Evolutionary conservation across 2,113 vertebrate species (phyloP).

Genomic region (Dinomys branickii): DNA sequence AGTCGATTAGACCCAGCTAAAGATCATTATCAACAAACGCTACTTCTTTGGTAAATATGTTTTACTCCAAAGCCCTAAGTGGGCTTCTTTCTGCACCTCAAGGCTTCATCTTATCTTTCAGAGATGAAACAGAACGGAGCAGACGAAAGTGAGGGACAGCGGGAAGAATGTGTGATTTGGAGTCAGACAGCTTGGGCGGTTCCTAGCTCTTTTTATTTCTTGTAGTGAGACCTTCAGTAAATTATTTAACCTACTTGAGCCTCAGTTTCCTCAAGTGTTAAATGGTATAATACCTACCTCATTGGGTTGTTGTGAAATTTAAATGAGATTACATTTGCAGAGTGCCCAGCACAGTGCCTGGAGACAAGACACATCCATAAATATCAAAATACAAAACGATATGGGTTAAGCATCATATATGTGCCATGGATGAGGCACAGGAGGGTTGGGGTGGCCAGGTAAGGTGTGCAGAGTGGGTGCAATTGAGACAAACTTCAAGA

Average conservation of each 20-base stretch:
- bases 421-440: background rate
- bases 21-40: background rate
- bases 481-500: background rate
- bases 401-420: background rate
- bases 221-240: background rate
- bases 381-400: background rate
- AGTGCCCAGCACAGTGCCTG: background rate
- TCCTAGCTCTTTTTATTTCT: background rate
- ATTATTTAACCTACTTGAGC: background rate
- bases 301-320: conserved; percentile 33
- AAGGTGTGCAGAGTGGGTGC: background rate
- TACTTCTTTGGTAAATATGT: background rate
- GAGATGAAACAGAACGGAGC: background rate
- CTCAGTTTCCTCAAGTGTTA: conserved; percentile 27
- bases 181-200: background rate
- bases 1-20: background rate
- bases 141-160: background rate
- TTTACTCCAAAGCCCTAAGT: background rate
- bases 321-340: conserved; percentile 49
- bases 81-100: background rate
- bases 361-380: conserved; percentile 9
- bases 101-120: background rate
- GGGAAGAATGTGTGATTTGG: background rate
- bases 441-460: background rate
- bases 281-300: background rate